These are phyloP conservation scores for Willisornis vidua DNA, from an alignment of 2,113 vertebrate genomes.

Conservation along the genomic window DNA sequence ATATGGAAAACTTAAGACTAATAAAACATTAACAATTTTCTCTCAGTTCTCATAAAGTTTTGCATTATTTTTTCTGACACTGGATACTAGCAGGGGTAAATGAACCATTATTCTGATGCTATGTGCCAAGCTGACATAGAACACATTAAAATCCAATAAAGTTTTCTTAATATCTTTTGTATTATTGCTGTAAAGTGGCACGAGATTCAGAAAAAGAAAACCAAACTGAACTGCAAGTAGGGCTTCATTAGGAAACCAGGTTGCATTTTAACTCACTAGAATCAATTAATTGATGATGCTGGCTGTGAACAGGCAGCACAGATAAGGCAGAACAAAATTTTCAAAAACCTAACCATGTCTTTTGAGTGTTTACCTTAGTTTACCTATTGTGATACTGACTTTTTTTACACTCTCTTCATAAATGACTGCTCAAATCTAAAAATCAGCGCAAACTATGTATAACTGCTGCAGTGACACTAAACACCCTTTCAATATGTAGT, in stretches of 20 bases:
- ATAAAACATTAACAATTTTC: neutral
- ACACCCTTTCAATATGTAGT: neutral
- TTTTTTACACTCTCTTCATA: neutral
- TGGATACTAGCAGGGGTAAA: neutral
- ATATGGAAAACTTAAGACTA: neutral
- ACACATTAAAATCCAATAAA: neutral
- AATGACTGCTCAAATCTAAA: neutral
- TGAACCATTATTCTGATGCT: neutral
- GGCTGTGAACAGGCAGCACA: neutral
- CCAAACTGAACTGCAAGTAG: neutral
- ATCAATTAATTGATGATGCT: neutral
- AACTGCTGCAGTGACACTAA: neutral
- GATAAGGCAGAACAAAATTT: neutral
- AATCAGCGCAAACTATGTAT: neutral
- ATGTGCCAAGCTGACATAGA: neutral
- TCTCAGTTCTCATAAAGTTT: neutral
- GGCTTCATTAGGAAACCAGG: neutral
- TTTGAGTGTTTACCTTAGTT: neutral
- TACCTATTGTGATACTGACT: neutral
- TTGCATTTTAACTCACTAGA: neutral
- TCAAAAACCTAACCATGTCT: neutral
- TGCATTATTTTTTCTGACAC: neutral
- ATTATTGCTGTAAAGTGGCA: neutral
- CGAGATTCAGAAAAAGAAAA: neutral
- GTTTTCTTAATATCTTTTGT: neutral